Evolutionary conservation across 2,888 invertebrate species (phyloP), one percentile per base, ranked within the genome.

Genomic region (Adelphocoris suturalis): DNA sequence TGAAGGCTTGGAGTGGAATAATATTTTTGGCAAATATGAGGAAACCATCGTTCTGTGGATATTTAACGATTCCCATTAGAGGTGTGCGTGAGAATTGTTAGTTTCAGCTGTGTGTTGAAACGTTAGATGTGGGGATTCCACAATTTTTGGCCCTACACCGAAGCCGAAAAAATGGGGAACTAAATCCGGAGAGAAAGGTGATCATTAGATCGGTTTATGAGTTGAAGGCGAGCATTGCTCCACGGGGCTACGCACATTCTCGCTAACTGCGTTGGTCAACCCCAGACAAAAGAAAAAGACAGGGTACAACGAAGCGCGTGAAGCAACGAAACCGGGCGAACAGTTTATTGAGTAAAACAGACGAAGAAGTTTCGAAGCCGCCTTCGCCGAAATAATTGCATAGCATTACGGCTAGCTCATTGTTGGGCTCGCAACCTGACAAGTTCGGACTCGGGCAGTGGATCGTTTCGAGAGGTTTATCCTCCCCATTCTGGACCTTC

Each of bases 331-430:
- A 46, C 46, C 7, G 37, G 5, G 78, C 46, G 5, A 46, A 78
- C 47, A 5, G 48, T 27, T 52, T 9, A 4, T 78, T 78, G 78
- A 78, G 78, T 2, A 78, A 46, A 78, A 19, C 78, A 1, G 14
- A 23, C 11, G 78, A 52, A 82, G 82, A 27, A 19, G 82, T 82
- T 82, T 47, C 47, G 27, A 52, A 82, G 82, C 19, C 23, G 23
- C 52, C 23, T 23, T 82, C 48, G n/a, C 68, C 82, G 52, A 82
- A 52, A 82, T 82, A 82, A 82, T 82, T 82, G 19, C 82, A 82
- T 52, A 28, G 47, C 27, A 82, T 82, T 82, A 82, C 82, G 9
- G 37, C 52, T 0, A 4, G 82, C 52, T 82, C 82, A 82, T 82
- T 82, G 82, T 82, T 82, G 82, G 37, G 37, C 37, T 37, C 16